A percentile compares a stretch with the other conserved stretches of the same genome.
These are phyloP conservation scores for Rutpela maculata DNA, from an alignment of 2,888 invertebrate species.

Conservation along the genomic window DNA sequence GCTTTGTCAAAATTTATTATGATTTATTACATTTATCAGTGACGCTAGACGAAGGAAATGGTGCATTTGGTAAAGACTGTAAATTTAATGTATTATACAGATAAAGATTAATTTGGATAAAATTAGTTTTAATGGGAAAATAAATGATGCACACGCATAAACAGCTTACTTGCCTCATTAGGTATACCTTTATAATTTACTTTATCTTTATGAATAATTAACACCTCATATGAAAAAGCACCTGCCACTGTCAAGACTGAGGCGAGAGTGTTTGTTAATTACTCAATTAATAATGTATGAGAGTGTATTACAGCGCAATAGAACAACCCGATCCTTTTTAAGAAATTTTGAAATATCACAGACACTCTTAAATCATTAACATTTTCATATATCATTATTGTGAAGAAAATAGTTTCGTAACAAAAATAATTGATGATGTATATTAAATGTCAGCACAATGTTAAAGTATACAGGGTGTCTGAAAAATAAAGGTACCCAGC, in stretches of 20 bases:
- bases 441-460: not conserved
- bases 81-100: not conserved
- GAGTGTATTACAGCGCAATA: not conserved
- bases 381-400: not conserved
- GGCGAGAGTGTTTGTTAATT: not conserved
- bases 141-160: conserved; percentile 1
- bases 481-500: no score
- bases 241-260: not conserved
- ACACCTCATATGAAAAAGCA: conserved; percentile 4
- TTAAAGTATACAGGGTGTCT: not conserved
- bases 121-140: not conserved
- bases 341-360: not conserved
- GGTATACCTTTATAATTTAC: not conserved
- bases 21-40: not conserved
- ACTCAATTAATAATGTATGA: not conserved
- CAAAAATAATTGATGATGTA: not conserved
- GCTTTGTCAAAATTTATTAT: not conserved
- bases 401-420: not conserved
- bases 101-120: not conserved
- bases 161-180: not conserved
- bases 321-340: not conserved
- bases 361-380: not conserved
- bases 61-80: not conserved
- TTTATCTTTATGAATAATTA: conserved; percentile 3
- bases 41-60: not conserved